These are phyloP conservation scores for Theretra japonica DNA, from an alignment of 2,888 invertebrate species.

Conservation along the genomic window DNA sequence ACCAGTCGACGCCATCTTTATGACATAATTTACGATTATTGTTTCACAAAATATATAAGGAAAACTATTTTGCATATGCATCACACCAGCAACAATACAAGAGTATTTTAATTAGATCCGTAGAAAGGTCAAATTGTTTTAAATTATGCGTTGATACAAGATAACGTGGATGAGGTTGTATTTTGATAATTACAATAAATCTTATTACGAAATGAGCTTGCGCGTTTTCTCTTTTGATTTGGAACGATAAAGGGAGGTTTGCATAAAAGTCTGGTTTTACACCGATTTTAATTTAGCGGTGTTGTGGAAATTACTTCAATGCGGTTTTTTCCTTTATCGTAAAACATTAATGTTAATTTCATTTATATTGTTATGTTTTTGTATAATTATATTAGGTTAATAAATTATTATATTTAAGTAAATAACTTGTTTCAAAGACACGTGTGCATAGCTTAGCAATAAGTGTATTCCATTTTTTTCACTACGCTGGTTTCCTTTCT, in stretches of 20 bases:
- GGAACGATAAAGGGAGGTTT: background rate
- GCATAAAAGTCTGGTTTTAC: background rate
- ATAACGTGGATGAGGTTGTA: background rate
- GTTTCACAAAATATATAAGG: background rate
- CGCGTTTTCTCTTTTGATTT: conserved; percentile 18
- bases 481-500: too few relatives aligned
- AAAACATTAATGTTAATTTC: background rate
- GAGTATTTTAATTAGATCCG: conserved; percentile 19
- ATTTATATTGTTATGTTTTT: background rate
- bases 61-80: conserved; percentile 9
- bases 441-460: too few relatives aligned
- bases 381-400: background rate
- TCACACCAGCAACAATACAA: background rate
- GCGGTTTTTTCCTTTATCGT: background rate
- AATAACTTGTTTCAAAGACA: too few relatives aligned
- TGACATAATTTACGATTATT: conserved; percentile 21
- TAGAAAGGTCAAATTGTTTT: conserved; percentile 4
- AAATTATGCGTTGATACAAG: background rate
- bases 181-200: conserved; percentile 20
- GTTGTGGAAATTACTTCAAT: background rate
- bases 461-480: too few relatives aligned
- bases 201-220: conserved; percentile 13
- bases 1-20: conserved; percentile 11
- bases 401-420: background rate
- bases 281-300: conserved; percentile 7